phyloP scores from a whole-genome alignment of 2,888 invertebrate genomes.

The Nomada goodeniana region DNA sequence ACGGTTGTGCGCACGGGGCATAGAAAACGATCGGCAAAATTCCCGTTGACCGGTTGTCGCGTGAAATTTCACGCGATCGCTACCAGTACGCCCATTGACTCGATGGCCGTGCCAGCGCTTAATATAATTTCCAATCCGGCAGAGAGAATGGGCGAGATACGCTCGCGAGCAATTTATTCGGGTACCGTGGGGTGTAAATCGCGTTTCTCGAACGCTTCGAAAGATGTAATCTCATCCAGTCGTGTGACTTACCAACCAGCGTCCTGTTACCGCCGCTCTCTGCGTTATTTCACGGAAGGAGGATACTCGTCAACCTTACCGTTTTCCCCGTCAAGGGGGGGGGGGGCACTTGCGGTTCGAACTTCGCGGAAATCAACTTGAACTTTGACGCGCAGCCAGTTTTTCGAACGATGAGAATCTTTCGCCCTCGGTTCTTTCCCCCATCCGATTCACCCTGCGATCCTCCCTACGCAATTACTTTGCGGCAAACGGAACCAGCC shows the following conservation, averaged over 20 bases:
- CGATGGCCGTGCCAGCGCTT: slow-evolving; percentile 4
- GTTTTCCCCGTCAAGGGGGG: no score
- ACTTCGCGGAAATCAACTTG: no score
- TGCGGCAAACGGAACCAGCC: slow-evolving; percentile 16
- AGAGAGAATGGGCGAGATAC: not conserved
- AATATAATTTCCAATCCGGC: slow-evolving; percentile 30
- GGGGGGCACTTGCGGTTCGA: no score
- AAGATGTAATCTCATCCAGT: slow-evolving; percentile 47
- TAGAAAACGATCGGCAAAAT: slow-evolving; percentile 37
- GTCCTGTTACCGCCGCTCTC: slow-evolving; percentile 16
- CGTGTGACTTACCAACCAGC: slow-evolving; percentile 33
- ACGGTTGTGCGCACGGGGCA: slow-evolving; percentile 27
- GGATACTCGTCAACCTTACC: not conserved
- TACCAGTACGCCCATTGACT: slow-evolving; percentile 31
- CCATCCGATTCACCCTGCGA: not conserved
- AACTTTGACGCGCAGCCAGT: no score
- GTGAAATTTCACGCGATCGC: slow-evolving; percentile 47
- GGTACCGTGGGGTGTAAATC: slow-evolving; percentile 1
- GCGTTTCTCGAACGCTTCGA: slow-evolving; percentile 8
- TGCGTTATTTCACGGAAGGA: slow-evolving; percentile 23
- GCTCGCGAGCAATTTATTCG: slow-evolving; percentile 24
- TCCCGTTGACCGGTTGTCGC: slow-evolving; percentile 34
- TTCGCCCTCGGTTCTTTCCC: not conserved
- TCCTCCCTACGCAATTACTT: not conserved
- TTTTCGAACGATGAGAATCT: no score